phyloP scores from a whole-genome alignment of 1,140 invertebrate species.

The Drosophila auraria region DNA sequence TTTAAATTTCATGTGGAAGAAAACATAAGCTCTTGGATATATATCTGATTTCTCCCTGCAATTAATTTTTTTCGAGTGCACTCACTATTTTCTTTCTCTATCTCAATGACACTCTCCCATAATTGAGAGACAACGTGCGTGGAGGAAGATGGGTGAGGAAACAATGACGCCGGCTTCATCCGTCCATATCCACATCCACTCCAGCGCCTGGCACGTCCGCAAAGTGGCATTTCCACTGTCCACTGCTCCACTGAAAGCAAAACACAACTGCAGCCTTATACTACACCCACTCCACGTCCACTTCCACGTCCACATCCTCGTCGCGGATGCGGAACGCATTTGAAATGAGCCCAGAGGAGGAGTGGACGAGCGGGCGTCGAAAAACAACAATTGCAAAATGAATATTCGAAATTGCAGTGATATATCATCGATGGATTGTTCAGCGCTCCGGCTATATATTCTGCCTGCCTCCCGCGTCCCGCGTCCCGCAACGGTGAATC shows the following conservation, averaged over 20 bases:
- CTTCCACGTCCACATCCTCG: constrained; percentile 44
- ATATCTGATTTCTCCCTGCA: not conserved
- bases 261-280: not conserved
- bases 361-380: constrained; percentile 13
- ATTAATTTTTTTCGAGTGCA: constrained; percentile 9
- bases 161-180: constrained; percentile 41
- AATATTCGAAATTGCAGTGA: constrained; percentile 77
- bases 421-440: constrained; percentile 76
- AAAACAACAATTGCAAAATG: constrained; percentile 66
- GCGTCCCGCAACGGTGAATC: constrained; percentile 30
- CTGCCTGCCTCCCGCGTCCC: not conserved
- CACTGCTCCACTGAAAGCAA: constrained; percentile 17
- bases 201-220: constrained; percentile 45
- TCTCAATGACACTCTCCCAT: constrained; percentile 34
- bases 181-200: constrained; percentile 24
- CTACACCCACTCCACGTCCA: not conserved
- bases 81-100: constrained; percentile 12
- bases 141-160: constrained; percentile 18
- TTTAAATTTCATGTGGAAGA: too few species aligned
- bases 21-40: not conserved
- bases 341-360: constrained; percentile 57
- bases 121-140: constrained; percentile 61
- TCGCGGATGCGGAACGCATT: constrained; percentile 57
- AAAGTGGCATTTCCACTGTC: constrained; percentile 39
- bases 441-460: constrained; percentile 7